Evolutionary conservation across 2,888 invertebrate species (phyloP), one percentile per base, ranked within the genome.

Genomic region (Crioceris asparagi): DNA sequence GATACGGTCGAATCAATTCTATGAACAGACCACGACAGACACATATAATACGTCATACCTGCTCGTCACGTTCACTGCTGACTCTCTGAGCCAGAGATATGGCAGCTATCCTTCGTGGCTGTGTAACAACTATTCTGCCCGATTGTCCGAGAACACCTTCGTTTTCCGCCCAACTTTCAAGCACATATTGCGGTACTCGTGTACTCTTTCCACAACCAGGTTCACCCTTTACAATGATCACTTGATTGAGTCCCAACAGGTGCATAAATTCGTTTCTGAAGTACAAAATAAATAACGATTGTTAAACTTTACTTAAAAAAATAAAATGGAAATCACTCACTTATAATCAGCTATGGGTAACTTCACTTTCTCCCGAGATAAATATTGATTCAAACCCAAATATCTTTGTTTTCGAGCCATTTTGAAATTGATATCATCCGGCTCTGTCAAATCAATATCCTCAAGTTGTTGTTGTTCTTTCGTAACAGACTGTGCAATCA

Each of bases 161-260:
- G 27, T 52, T 49, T 35, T 47, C 47, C 2, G 64, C 61, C 61
- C 57, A 78, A 50, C 49, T 61, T 62, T 76, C 72, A 36, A 76
- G 50, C 27, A 75, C 66, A 48, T 70, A 74, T 27, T 78, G 76
- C 1, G 83, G 82, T 5, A 75, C 73, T 35, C 81, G 71, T 0
- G 79, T 81, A 16, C 80, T 81, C 56, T 83, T 83, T 1, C 83
- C 83, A 55, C 81, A 82, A 0, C 82, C 82, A 0, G 82, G 78
- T 39, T 79, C 77, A 1, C 82, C 83, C 39, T 75, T 75, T 29
- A 83, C 65, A 2, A 83, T 66, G 1, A 74, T 43, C 0, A 77
- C 71, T 18, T 68, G 68, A 43, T 71, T 70, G 1, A 64, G 48
- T 8, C 65, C 51, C 2, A 81, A 46, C 0, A 68, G 56, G 10